Percentiles rank a stretch among this genome's conserved stretches.
Evolutionary conservation across 2,113 vertebrate species (phyloP).

Genomic region (Pelecanus crispus): DNA sequence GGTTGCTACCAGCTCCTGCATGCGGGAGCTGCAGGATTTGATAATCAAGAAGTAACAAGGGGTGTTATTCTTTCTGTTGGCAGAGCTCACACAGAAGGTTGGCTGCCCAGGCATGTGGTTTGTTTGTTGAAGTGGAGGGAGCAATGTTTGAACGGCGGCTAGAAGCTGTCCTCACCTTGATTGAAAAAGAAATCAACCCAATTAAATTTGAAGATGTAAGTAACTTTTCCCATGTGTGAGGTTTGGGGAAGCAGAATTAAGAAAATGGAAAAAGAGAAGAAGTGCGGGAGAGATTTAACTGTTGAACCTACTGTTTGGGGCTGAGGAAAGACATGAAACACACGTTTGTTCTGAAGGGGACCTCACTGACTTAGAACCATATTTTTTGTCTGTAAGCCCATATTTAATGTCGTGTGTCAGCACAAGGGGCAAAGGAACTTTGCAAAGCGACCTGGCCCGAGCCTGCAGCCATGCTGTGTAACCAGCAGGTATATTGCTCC

Average conservation of each 20-base stretch:
- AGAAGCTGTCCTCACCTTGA: conserved; percentile 76
- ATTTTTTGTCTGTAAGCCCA: background rate
- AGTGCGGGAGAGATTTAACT: background rate
- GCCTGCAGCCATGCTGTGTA: background rate
- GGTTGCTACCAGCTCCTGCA: background rate
- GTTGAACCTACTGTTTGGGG: background rate
- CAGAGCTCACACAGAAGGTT: conserved; percentile 82
- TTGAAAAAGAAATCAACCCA: conserved; percentile 84
- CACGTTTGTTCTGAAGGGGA: background rate
- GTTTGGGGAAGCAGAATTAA: background rate
- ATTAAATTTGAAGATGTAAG: conserved; percentile 84
- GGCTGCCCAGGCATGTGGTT: conserved; percentile 85
- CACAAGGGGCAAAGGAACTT: background rate
- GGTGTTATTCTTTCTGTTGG: background rate
- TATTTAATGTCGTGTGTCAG: background rate
- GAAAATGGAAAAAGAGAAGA: background rate
- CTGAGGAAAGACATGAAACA: background rate
- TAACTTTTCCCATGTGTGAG: background rate
- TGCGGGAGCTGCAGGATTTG: background rate
- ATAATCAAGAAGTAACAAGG: background rate
- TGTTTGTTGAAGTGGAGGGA: conserved; percentile 89
- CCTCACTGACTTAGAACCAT: background rate
- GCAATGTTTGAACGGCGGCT: conserved; percentile 80
- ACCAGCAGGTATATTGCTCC: background rate
- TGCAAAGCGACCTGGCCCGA: background rate